Conservation (phyloP, 2,113 vertebrate genomes). For the Cynocephalus volans region DNA sequence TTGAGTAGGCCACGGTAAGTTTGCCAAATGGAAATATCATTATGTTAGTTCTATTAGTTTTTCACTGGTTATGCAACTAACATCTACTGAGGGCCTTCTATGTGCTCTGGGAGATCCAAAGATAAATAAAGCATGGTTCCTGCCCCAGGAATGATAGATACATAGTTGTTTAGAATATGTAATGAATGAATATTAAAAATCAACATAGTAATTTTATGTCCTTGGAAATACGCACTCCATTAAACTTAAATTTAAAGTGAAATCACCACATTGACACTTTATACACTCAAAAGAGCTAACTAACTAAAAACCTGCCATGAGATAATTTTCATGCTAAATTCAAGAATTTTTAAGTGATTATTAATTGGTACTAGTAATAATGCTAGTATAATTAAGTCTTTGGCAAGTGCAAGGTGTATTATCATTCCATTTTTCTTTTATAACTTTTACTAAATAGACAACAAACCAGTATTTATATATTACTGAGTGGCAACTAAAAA, state of each 20-base stretch:
- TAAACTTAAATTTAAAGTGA: conserved; percentile 54
- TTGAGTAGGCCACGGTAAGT: background rate
- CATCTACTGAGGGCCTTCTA: background rate
- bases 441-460: background rate
- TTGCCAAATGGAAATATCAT: background rate
- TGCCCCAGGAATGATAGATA: background rate
- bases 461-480: background rate
- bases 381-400: background rate
- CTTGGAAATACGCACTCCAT: background rate
- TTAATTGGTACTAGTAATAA: background rate
- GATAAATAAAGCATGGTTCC: conserved; percentile 31
- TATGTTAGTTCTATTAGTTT: background rate
- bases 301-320: background rate
- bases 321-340: conserved; percentile 18
- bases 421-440: background rate
- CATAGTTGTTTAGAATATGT: background rate
- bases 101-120: background rate
- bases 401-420: background rate
- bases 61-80: background rate
- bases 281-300: background rate
- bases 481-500: background rate
- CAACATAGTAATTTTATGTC: background rate
- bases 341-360: background rate
- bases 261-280: background rate
- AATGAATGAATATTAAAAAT: conserved; percentile 51